Percentiles rank a stretch among this genome's conserved stretches.
Conservation (phyloP, 1,140 invertebrate species). For the Oreohelix idahoensis region DNA sequence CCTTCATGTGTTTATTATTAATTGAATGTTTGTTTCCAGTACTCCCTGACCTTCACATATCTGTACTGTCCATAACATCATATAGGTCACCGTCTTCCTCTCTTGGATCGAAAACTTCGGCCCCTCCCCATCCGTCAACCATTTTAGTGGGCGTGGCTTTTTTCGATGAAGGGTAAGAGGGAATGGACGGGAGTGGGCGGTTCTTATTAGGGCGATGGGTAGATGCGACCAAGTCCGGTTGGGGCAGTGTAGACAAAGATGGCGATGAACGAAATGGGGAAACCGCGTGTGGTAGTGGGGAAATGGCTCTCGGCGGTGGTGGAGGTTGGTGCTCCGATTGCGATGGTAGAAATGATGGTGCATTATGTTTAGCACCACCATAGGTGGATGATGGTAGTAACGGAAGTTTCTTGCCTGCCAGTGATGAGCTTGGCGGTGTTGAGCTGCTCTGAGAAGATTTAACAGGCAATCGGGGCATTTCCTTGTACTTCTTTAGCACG, state of each 20-base stretch:
- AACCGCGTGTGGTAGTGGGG: not conserved
- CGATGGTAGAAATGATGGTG: not conserved
- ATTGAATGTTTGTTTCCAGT: too few relatives aligned
- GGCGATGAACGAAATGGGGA: not conserved
- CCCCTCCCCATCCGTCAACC: not conserved
- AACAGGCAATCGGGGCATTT: not conserved
- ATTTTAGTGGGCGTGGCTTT: too few relatives aligned
- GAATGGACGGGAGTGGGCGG: constrained; percentile 18
- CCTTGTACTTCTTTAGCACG: not conserved
- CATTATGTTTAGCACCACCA: not conserved
- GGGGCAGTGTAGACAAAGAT: not conserved
- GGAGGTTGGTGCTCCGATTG: not conserved
- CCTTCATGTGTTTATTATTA: too few relatives aligned
- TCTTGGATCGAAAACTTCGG: constrained; percentile 18
- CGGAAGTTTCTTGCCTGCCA: not conserved
- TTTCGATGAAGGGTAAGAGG: not conserved
- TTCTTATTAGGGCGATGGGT: not conserved
- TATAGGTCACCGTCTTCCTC: constrained; percentile 31
- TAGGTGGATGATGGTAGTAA: not conserved
- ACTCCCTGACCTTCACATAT: constrained; percentile 16
- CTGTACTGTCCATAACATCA: constrained; percentile 27
- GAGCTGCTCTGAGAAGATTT: not conserved
- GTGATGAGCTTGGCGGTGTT: not conserved
- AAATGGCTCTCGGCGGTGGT: not conserved
- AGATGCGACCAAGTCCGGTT: not conserved